Conservation (phyloP, 2,888 invertebrate genomes). For the Argyra leucocephala region DNA sequence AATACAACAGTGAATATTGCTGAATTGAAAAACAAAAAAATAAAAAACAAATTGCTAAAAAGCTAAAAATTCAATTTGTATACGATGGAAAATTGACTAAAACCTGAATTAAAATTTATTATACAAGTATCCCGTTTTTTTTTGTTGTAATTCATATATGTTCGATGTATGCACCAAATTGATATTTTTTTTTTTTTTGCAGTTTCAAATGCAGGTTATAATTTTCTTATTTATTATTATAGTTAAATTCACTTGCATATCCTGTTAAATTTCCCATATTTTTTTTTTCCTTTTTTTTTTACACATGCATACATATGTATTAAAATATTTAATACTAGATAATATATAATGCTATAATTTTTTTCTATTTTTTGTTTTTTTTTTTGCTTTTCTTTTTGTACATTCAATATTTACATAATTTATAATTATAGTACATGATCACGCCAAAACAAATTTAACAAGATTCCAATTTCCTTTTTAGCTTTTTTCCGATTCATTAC, state of each 20-base stretch:
- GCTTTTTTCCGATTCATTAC: neutral
- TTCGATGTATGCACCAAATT: neutral
- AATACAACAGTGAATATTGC: too few relatives aligned
- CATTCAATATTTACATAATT: neutral
- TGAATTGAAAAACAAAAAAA: too few relatives aligned
- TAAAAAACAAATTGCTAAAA: too few relatives aligned
- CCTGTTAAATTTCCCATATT: neutral
- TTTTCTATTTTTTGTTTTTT: neutral
- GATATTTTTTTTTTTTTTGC: neutral
- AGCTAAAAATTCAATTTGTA: too few relatives aligned
- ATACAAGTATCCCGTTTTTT: too few relatives aligned
- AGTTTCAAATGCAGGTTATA: neutral
- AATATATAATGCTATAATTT: too few relatives aligned
- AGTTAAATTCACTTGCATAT: too few relatives aligned
- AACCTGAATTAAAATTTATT: too few relatives aligned
- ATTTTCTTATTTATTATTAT: neutral
- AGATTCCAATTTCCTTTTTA: neutral
- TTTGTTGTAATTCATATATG: too few relatives aligned
- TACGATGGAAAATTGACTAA: too few relatives aligned
- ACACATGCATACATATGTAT: neutral
- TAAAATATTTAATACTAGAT: too few relatives aligned
- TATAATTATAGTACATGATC: slow-evolving; percentile 3
- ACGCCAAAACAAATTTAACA: slow-evolving; percentile 6
- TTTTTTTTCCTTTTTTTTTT: neutral
- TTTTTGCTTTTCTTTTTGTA: neutral